A percentile compares a stretch with the other conserved stretches of the same genome.
Evolutionary conservation across 2,797 vertebrate species (phyloP).

Genomic region (Muscicapa comitata): DNA sequence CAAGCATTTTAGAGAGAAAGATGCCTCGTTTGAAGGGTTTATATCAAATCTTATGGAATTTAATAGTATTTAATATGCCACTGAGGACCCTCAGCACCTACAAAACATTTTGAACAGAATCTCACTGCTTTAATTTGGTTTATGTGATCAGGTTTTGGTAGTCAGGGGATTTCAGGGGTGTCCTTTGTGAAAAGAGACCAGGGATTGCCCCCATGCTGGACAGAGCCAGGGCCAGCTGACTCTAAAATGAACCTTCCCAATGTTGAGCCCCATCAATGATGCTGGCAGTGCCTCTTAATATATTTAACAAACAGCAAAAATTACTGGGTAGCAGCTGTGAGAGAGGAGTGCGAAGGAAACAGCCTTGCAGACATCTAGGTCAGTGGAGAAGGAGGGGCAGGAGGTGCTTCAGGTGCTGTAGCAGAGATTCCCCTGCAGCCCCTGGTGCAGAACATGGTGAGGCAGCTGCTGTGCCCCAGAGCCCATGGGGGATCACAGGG

Average conservation of each 20-base stretch:
- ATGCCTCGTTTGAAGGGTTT: not conserved
- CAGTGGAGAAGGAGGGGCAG: not conserved
- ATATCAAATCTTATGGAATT: not conserved
- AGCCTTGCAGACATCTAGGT: not conserved
- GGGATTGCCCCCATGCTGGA: not conserved
- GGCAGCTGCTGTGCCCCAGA: not conserved
- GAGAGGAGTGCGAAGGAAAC: not conserved
- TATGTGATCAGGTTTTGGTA: not conserved
- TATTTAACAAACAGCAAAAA: not conserved
- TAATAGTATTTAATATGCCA: not conserved
- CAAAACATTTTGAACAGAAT: not conserved
- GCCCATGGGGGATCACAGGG: too few relatives aligned
- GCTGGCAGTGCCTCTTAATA: not conserved
- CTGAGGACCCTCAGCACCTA: not conserved
- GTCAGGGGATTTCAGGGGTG: rapidly evolving
- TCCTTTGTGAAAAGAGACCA: not conserved
- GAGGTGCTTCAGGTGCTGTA: not conserved
- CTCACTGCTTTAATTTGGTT: not conserved
- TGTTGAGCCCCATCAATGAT: not conserved
- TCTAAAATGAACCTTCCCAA: not conserved
- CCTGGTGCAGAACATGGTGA: rapidly evolving
- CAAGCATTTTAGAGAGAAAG: not conserved
- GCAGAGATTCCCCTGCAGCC: not conserved
- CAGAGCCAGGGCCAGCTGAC: not conserved
- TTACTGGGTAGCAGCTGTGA: not conserved